Conservation (phyloP, 2,113 vertebrate genomes). For the Otocyon megalotis region DNA sequence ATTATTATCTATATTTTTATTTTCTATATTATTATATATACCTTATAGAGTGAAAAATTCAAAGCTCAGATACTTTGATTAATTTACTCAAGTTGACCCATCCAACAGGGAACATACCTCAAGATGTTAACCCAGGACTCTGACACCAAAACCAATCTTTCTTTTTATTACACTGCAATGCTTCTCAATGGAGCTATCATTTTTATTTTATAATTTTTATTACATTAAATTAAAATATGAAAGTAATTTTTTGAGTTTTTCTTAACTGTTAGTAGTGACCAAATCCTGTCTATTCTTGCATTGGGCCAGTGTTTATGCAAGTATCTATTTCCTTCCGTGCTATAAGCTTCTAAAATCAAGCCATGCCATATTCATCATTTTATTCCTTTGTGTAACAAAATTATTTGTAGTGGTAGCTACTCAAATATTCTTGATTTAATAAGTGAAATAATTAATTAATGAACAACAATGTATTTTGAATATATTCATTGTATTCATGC, state of each 20-base stretch:
- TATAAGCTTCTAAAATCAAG: background rate
- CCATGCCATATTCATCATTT: background rate
- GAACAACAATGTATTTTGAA: background rate
- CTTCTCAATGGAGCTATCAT: background rate
- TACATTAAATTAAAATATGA: background rate
- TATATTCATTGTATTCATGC: background rate
- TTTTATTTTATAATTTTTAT: background rate
- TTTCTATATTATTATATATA: too few species aligned
- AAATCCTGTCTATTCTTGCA: background rate
- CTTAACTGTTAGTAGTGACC: background rate
- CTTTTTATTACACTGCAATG: background rate
- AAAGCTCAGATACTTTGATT: background rate
- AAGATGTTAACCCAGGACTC: background rate
- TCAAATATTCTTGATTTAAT: constrained; percentile 19
- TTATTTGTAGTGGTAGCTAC: background rate
- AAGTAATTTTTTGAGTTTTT: constrained; percentile 1
- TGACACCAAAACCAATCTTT: background rate
- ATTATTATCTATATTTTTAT: background rate
- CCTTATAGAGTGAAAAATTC: background rate
- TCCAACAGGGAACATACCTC: background rate
- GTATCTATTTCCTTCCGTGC: background rate
- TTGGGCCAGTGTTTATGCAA: background rate
- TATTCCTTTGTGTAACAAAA: background rate
- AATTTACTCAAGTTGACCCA: background rate
- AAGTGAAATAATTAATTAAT: background rate